These are phyloP conservation scores for Odontothrips loti DNA, from an alignment of 2,888 invertebrate genomes.

Conservation along the genomic window DNA sequence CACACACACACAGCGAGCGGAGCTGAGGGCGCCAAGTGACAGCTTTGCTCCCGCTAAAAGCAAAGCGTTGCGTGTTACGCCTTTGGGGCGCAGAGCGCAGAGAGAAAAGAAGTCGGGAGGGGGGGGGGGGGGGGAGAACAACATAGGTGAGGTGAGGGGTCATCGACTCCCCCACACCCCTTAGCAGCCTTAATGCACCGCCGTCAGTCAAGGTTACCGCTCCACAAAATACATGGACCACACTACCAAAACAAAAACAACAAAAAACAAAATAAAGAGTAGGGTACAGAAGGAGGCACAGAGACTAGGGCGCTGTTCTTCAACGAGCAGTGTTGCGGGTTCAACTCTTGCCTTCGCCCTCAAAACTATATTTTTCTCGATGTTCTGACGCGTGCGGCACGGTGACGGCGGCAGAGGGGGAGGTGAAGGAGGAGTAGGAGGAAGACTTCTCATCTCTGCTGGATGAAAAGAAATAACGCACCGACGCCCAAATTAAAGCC, in stretches of 20 bases:
- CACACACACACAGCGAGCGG: too few species aligned
- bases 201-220: constrained; percentile 8
- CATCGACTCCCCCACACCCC: background rate
- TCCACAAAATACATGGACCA: background rate
- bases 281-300: too few species aligned
- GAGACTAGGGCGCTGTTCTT: too few species aligned
- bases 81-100: background rate
- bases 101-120: background rate
- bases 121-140: background rate
- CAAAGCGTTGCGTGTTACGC: background rate
- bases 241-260: too few species aligned
- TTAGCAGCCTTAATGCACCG: background rate
- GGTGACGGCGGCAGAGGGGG: background rate
- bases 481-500: background rate
- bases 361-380: too few species aligned
- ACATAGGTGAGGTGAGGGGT: constrained; percentile 5
- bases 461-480: background rate
- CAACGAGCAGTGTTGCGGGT: too few species aligned
- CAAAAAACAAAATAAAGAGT: too few species aligned
- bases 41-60: background rate
- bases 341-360: too few species aligned
- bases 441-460: background rate
- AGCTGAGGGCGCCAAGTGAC: too few species aligned
- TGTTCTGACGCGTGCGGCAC: too few species aligned
- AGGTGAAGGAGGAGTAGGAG: background rate